Base-by-base conservation (phyloP, 2,797 vertebrate genomes). In the Astyanax mexicanus region DNA sequence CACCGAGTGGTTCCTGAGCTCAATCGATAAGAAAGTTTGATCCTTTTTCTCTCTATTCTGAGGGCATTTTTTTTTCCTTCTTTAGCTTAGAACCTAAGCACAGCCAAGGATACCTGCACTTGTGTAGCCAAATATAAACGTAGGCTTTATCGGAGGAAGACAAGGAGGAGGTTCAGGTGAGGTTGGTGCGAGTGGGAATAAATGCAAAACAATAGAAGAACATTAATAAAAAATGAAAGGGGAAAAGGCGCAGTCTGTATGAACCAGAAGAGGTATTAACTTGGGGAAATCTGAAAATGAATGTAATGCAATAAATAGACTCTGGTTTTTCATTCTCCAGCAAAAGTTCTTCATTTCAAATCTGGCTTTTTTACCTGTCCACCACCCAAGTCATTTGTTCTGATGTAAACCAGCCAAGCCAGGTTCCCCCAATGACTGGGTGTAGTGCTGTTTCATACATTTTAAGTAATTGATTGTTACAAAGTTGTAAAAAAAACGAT, bases 1-100 rank as follows among this genome's bases (percentile, higher is more conserved):
- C 87, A 95, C 94, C 0, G 93, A 96, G 81, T 94, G 95, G 93
- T 94, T 96, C 85, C 94, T 96, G 80, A 94, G 85, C 87, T 92
- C 94, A 0, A 86, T 95, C 13, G 94, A 96, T 86, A 95, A 95
- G 78, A 95, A 95, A 80, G 88, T 91, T 45, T 88, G 69, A 86
- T 49, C 19, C 29, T 19, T 21, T 54, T 23, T 42, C 47, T 32
- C 5, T 5, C n/a, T n/a, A n/a, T n/a, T n/a, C n/a, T n/a, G n/a
- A n/a, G 7, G 8, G 11, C 15, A n/a, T 37, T 37, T 35, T 52
- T 55, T 47, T 62, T 47, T 45, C 32, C 62, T 47, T 45, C 32
- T 73, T 27, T 15, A 27, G 70, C 74, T 61, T 49, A 12, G 40
- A 42, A 72, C 23, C 65, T 19, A 35, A 71, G 5, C 45, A 62